Percentiles rank a stretch among this genome's conserved stretches.
Evolutionary conservation across 2,113 vertebrate species (phyloP).

Genomic region (Castor canadensis): DNA sequence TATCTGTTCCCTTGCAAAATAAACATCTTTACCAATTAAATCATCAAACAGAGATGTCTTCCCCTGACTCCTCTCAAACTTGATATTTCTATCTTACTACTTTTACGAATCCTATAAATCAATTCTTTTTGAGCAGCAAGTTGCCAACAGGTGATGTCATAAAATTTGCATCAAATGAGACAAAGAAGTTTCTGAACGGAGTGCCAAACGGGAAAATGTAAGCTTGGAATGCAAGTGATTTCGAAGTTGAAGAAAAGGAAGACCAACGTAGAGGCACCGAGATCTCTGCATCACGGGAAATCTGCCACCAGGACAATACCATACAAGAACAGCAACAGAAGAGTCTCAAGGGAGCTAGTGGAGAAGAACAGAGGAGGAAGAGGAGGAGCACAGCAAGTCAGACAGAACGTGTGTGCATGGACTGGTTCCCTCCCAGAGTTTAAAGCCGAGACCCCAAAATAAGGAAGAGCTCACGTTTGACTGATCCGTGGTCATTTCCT

Average conservation of each 20-base stretch:
- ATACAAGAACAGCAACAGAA: neutral
- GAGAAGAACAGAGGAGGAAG: neutral
- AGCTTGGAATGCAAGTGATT: neutral
- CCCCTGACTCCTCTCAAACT: neutral
- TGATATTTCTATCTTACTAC: neutral
- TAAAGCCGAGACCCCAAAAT: neutral
- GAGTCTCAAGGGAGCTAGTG: neutral
- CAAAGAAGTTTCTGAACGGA: conserved; percentile 5
- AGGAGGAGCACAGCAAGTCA: neutral
- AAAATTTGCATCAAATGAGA: conserved; percentile 34
- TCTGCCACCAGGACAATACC: neutral
- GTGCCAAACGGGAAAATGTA: neutral
- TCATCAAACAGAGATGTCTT: neutral
- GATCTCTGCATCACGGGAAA: neutral
- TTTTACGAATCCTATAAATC: neutral
- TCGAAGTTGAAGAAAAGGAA: neutral
- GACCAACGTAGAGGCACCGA: neutral
- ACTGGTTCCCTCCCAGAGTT: accelerated
- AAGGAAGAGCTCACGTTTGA: neutral
- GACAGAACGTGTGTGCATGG: neutral
- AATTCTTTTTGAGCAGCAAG: neutral
- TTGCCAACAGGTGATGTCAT: neutral
- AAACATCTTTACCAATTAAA: neutral
- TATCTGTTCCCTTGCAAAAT: neutral
- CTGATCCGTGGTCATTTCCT: neutral